Evolutionary conservation across 2,113 vertebrate genomes (phyloP), one percentile per base, ranked within the genome.

Genomic region (Chaetops frenatus): DNA sequence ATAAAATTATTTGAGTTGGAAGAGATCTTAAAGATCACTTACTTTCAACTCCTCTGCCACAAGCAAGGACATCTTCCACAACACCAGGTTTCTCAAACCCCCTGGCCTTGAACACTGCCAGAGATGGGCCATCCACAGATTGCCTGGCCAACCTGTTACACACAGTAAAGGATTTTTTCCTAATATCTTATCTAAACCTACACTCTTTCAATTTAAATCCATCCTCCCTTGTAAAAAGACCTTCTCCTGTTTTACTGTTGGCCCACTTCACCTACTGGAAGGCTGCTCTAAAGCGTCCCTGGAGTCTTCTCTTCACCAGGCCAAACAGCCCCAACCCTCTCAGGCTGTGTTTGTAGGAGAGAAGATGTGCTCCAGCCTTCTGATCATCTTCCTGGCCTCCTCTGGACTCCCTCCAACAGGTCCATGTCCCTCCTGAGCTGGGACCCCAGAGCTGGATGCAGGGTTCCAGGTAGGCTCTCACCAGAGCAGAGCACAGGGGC

Each of bases 401-500:
- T 29, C 23, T 20, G 29, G 15, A 24, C 38, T 13, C 15, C 2
- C 8, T 69, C 47, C 12, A 12, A 0, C 47, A 61, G n/a, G 0
- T n/a, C 56, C 24, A 2, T 29, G 24, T 47, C 24, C 16, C n/a
- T 6, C 11, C 56, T 25, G 16, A 29, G 29, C 56, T 21, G 73
- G n/a, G 40, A 11, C 4, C 47, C 56, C 84, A 54, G 54, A 6
- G n/a, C 29, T 87, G 74, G n/a, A 5, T 79, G 40, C n/a, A 87
- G 48, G 4, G 25, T 25, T 71, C 48, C 74, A 79, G 56, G 7
- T 40, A 40, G 56, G 14, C 1, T 47, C 56, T 47, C n/a, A 47
- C 1, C 47, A 69, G 54, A 45, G 38, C 20, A 13, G 47, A 87
- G 56, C 31, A 79, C 47, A 61, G 24, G 65, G 73, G 4, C 28